Conservation (phyloP, 1,140 invertebrate species). For the Drosophila mauritiana region DNA sequence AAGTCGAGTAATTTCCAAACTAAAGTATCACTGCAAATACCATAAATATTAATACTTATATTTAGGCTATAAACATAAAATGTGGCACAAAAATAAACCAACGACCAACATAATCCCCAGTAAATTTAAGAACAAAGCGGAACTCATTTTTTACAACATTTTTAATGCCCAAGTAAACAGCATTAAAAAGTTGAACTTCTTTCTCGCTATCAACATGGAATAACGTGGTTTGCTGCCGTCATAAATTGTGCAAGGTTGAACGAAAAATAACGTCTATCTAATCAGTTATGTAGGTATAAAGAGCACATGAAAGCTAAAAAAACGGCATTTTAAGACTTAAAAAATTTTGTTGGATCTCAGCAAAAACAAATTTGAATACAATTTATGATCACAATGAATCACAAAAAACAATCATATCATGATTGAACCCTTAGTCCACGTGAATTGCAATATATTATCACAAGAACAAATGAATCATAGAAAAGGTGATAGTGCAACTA, state of each 20-base stretch:
- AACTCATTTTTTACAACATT: constrained; percentile 9
- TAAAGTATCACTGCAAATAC: neutral
- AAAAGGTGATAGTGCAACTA: neutral
- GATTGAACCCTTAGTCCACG: constrained; percentile 1
- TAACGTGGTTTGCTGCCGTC: constrained; percentile 35
- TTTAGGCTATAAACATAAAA: neutral
- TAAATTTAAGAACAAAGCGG: constrained; percentile 17
- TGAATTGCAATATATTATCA: constrained; percentile 32
- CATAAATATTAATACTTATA: neutral
- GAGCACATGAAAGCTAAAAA: constrained; percentile 19
- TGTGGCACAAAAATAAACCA: too few species aligned
- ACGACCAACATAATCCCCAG: neutral
- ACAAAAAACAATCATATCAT: constrained; percentile 15
- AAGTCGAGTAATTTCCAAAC: too few species aligned
- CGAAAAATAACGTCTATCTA: constrained; percentile 56
- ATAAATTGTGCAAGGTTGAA: constrained; percentile 76
- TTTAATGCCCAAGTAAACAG: constrained; percentile 25
- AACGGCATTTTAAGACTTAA: constrained; percentile 12
- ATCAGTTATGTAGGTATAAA: constrained; percentile 47
- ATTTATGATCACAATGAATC: constrained; percentile 53
- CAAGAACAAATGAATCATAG: constrained; percentile 31
- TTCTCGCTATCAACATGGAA: constrained; percentile 30
- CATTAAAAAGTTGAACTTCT: constrained; percentile 8
- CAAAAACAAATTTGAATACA: constrained; percentile 16
- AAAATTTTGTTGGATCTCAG: constrained; percentile 10